These are phyloP conservation scores for Propithecus perrieri DNA, from an alignment of 2,797 vertebrate species.

Conservation along the genomic window DNA sequence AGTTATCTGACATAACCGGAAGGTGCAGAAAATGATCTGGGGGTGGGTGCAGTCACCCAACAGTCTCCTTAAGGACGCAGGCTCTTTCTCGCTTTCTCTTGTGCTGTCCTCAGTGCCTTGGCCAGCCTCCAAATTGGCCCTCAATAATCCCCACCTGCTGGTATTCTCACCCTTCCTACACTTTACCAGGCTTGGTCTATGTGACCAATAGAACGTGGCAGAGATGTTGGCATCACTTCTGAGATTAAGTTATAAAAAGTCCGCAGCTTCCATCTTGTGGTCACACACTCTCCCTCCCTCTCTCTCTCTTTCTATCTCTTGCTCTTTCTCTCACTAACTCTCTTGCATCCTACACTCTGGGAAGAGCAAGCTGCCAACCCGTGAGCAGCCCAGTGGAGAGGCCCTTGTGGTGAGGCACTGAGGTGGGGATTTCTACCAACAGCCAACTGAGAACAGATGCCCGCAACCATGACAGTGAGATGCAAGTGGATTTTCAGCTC, in stretches of 20 bases:
- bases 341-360: not conserved
- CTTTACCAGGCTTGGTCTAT: not conserved
- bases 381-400: not conserved
- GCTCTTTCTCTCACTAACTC: not conserved
- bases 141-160: not conserved
- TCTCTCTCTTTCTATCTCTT: not conserved
- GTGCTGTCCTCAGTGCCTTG: not conserved
- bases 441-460: not conserved
- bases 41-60: not conserved
- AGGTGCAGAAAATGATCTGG: not conserved
- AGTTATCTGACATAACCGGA: not conserved
- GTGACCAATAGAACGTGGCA: not conserved
- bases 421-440: not conserved
- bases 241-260: not conserved
- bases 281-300: not conserved
- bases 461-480: not conserved
- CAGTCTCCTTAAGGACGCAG: not conserved
- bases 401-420: not conserved
- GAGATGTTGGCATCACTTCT: not conserved
- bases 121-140: not conserved
- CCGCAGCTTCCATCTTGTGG: not conserved
- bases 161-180: no score
- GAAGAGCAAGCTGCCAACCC: not conserved
- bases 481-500: not conserved
- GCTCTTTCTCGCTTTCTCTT: not conserved